Percentiles rank a stretch among this genome's conserved stretches.
These are phyloP conservation scores for Spermophilus dauricus DNA, from an alignment of 2,113 vertebrate species.

Conservation along the genomic window DNA sequence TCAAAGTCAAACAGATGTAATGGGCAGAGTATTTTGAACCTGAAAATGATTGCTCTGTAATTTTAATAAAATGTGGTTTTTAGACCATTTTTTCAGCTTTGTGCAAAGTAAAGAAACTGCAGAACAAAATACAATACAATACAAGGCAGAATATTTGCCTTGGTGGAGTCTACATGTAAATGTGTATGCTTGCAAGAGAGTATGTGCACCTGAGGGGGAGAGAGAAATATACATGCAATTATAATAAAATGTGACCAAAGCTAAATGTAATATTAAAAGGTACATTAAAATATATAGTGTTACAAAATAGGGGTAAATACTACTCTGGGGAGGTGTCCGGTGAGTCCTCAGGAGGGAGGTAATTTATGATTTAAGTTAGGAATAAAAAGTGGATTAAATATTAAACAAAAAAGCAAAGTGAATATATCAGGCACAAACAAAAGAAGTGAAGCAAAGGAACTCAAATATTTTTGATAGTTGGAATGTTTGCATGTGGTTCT, in stretches of 20 bases:
- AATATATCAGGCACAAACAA: background rate
- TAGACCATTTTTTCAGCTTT: background rate
- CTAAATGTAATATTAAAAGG: background rate
- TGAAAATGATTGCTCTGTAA: conserved; percentile 31
- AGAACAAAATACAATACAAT: background rate
- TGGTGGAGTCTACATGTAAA: background rate
- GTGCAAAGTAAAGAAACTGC: background rate
- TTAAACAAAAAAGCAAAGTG: background rate
- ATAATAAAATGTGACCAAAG: conserved; percentile 15
- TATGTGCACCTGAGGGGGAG: background rate
- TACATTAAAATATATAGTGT: background rate
- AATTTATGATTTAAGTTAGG: conserved; percentile 22
- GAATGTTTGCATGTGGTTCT: background rate
- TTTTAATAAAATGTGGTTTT: background rate
- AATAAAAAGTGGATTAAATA: background rate
- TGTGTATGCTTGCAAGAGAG: background rate
- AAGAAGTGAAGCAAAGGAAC: background rate
- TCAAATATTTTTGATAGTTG: background rate
- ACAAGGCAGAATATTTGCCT: background rate
- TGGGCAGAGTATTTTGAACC: background rate
- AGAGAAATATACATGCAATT: background rate
- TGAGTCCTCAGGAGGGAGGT: background rate
- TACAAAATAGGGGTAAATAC: background rate
- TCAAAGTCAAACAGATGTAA: background rate
- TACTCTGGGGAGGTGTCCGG: background rate